Evolutionary conservation across 1,140 invertebrate genomes (phyloP).

Genomic region (Ceratoteleas bidentatus): DNA sequence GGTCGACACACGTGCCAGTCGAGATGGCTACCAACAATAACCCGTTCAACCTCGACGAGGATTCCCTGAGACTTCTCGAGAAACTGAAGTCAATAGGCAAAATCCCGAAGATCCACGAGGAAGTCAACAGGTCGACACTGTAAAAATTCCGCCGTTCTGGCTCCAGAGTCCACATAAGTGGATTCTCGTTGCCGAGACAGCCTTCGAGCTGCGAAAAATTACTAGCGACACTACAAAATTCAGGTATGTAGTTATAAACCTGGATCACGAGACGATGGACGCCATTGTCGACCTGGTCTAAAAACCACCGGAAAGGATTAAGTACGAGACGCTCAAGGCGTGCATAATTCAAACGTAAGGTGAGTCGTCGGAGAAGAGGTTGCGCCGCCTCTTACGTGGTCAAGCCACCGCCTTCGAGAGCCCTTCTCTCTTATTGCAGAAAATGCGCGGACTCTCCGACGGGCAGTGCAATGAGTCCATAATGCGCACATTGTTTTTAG

Average conservation of each 20-base stretch:
- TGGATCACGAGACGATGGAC: conserved; percentile 14
- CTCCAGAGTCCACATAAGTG: neutral
- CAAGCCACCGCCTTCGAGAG: neutral
- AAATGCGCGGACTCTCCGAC: neutral
- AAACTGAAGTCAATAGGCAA: neutral
- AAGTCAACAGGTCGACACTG: neutral
- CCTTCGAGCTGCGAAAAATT: neutral
- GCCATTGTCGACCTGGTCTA: conserved; percentile 30
- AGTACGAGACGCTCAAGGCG: conserved; percentile 22
- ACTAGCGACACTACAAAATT: conserved; percentile 43
- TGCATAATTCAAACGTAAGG: neutral
- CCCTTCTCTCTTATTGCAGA: neutral
- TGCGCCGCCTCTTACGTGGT: neutral
- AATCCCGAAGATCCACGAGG: neutral
- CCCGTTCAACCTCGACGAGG: neutral
- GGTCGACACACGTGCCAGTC: neutral
- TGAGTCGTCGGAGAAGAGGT: neutral
- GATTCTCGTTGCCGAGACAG: conserved; percentile 9
- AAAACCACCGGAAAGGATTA: conserved; percentile 20
- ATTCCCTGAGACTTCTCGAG: neutral
- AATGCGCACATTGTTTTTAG: neutral
- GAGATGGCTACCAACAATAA: neutral
- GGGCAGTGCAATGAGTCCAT: conserved; percentile 2
- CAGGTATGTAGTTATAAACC: conserved; percentile 24
- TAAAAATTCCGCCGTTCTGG: neutral